A percentile compares a stretch with the other conserved stretches of the same genome.
phyloP scores from a whole-genome alignment of 2,888 invertebrate species.

The Hypomecis punctinalis region DNA sequence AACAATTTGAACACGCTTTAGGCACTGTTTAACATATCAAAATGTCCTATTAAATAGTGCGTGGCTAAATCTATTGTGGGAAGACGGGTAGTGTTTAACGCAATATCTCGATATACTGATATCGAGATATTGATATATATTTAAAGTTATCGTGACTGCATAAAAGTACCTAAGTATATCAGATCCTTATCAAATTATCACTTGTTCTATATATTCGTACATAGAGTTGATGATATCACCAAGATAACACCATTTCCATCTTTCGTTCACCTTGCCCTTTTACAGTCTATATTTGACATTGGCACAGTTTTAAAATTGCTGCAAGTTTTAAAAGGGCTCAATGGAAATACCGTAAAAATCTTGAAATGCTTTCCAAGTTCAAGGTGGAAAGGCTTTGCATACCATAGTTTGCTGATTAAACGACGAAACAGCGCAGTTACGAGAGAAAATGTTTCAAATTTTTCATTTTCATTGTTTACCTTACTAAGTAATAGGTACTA shows the following conservation, averaged over 20 bases:
- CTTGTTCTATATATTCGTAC: slow-evolving; percentile 8
- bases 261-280: slow-evolving; percentile 26
- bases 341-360: slow-evolving; percentile 14
- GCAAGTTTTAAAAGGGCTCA: slow-evolving; percentile 20
- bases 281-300: slow-evolving; percentile 24
- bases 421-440: slow-evolving; percentile 8
- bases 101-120: too few species aligned
- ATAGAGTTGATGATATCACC: slow-evolving; percentile 2
- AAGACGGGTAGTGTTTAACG: too few species aligned
- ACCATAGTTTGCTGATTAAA: slow-evolving; percentile 14
- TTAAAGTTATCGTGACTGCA: too few species aligned
- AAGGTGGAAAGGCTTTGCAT: slow-evolving; percentile 19
- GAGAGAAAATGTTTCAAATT: slow-evolving; percentile 3
- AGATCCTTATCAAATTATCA: slow-evolving; percentile 11
- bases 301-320: slow-evolving; percentile 27
- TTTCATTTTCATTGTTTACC: slow-evolving; percentile 1
- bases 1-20: too few species aligned
- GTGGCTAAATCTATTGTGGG: too few species aligned
- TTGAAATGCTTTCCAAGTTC: slow-evolving; percentile 20
- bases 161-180: not conserved
- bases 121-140: too few species aligned
- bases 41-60: too few species aligned
- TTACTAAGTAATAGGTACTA: too few species aligned
- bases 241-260: slow-evolving; percentile 25
- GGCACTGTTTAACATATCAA: too few species aligned